Base-by-base conservation (phyloP, 2,888 invertebrate genomes). In the Prionchulus punctatus region DNA sequence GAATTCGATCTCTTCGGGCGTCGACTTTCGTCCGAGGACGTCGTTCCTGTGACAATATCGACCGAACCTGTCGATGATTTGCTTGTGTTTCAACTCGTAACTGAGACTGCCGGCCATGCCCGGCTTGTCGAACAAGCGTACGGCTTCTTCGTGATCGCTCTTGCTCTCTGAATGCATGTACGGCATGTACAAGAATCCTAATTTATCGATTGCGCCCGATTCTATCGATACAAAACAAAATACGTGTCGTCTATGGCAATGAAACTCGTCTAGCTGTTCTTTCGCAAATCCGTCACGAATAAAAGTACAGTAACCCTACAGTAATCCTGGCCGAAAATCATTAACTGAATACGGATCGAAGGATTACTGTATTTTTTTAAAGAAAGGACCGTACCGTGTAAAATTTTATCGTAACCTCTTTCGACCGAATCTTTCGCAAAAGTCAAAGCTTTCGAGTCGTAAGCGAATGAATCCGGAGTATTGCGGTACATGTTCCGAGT, bases 11-110 rank as follows among this genome's bases (percentile, higher is more conserved):
- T 48, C 49, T 27, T 48, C 49, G 12, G 23, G 23, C 12, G 49
- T 48, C 12, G 23, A 25, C 49, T 48, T n/a, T 48, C 49, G 12
- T 18, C 49, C 49, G 18, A 48, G 28, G 25, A 48, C 49, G 25
- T 15, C 28, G 49, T 48, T 48, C 18, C 49, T 12, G n/a, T 48
- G n/a, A 15, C 12, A n/a, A 48, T 15, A 48, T 27, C 49, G 12
- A n/a, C 49, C 49, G 28, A 48, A 48, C 12, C 28, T 12, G 12
- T 48, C n/a, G 49, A 48, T 48, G n/a, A 48, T 48, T 21, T 48
- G 12, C 25, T 15, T 15, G 28, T 48, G 49, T 15, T 25, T 18
- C 49, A 15, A 12, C 49, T 12, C 49, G n/a, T 48, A 48, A 15
- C 28, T 48, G 12, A 48, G 49, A 21, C 23, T 48, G 12, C n/a